phyloP scores from a whole-genome alignment of 2,113 vertebrate genomes.

The Larimichthys crocea region DNA sequence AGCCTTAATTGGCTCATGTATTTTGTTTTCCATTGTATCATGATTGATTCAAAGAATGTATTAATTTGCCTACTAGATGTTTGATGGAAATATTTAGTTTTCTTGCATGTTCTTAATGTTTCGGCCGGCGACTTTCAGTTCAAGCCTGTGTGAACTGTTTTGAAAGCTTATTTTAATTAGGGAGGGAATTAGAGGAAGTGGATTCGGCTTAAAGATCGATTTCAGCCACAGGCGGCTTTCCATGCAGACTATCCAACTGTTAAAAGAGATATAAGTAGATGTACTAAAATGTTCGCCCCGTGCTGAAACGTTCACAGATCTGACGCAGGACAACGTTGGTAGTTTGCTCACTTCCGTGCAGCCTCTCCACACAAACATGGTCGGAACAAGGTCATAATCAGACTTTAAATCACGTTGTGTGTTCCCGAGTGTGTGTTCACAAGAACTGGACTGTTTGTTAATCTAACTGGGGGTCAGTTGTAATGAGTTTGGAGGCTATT shows the following conservation, averaged over 20 bases:
- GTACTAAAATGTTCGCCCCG: not conserved
- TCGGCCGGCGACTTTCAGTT: no score
- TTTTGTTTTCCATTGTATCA: no score
- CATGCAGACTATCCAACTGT: constrained; percentile 30
- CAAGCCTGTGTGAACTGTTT: no score
- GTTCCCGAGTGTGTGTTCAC: not conserved
- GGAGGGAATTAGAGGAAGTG: no score
- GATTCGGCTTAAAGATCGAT: not conserved
- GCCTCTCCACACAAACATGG: not conserved
- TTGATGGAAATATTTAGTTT: no score
- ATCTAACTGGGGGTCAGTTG: not conserved
- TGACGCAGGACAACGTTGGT: not conserved
- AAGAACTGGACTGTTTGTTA: constrained; percentile 32
- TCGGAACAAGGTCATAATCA: constrained; percentile 39
- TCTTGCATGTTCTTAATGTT: no score
- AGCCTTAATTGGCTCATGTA: no score
- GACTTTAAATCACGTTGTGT: constrained; percentile 31
- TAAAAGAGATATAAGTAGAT: constrained; percentile 3
- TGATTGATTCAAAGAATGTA: no score
- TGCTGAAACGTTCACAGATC: constrained; percentile 2
- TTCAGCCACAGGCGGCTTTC: not conserved
- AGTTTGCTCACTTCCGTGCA: not conserved
- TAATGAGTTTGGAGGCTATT: constrained; percentile 30
- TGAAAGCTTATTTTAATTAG: no score
- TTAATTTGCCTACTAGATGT: no score